Evolutionary conservation across 2,888 invertebrate genomes (phyloP).

Genomic region (Eupithecia pulchellata): DNA sequence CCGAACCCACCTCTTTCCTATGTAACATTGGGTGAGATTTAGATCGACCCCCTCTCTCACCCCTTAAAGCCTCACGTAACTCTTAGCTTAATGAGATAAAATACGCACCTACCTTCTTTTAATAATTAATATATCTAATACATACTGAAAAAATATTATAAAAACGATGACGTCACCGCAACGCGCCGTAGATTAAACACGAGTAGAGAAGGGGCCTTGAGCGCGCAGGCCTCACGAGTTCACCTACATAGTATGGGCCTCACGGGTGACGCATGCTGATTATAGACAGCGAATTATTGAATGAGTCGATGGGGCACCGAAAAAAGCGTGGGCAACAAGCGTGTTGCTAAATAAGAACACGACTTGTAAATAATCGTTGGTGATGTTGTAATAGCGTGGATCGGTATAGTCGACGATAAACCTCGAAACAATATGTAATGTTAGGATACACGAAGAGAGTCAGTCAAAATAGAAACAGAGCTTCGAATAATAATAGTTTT

Average conservation of each 20-base stretch:
- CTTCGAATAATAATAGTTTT: not conserved
- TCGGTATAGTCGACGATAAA: not conserved
- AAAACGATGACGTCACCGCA: slow-evolving; percentile 36
- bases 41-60: no score
- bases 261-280: slow-evolving; percentile 44
- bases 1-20: no score
- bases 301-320: slow-evolving; percentile 24
- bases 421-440: not conserved
- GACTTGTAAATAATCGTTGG: slow-evolving; percentile 25
- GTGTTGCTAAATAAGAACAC: slow-evolving; percentile 19
- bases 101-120: no score
- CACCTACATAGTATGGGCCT: slow-evolving; percentile 41
- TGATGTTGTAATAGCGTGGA: not conserved
- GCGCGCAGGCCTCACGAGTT: slow-evolving; percentile 39
- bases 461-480: not conserved
- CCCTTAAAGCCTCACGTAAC: no score
- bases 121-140: no score
- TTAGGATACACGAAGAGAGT: not conserved
- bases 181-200: slow-evolving; percentile 34
- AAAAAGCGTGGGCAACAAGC: slow-evolving; percentile 29
- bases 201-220: slow-evolving; percentile 35
- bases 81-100: no score
- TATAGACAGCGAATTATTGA: slow-evolving; percentile 34
- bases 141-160: no score
- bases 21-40: no score